Base-by-base conservation (phyloP, 2,113 vertebrate genomes). In the Tauraco erythrolophus region DNA sequence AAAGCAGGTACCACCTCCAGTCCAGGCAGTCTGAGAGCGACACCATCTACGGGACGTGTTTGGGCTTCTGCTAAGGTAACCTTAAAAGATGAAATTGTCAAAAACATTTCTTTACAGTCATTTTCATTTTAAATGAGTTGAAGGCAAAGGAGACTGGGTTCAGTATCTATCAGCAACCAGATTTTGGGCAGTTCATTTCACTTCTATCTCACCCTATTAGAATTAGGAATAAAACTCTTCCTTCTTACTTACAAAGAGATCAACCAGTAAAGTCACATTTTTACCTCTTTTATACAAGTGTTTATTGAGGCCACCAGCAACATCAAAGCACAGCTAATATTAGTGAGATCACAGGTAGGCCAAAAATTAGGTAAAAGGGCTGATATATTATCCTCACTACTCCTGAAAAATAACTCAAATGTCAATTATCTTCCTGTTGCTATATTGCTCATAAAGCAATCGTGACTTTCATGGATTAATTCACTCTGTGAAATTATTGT, bases 371-470 rank as follows among this genome's bases (percentile, higher is more conserved):
- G 48, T 71, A 35, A 41, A 68, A 92, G 61, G 81, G 46, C 23
- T 57, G 54, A 68, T 64, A 22, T 23, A 28, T 75, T 88, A 48
- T 82, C 72, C 65, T 79, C 27, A 43, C 27, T 76, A 17, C 35
- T 68, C 43, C 72, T 48, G 51, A 94, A 84, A 87, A 91, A 43
- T 84, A 81, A 91, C 75, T 92, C 23, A 43, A 78, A 68, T 66
- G 60, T 88, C 91, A 95, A 37, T 94, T 96, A 81, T 87, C 69
- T 78, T 84, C 64, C 74, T 86, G 60, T 66, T 88, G 71, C 60
- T 66, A 62, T 79, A 92, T 61, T 57, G 39, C 15, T 91, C 45
- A 79, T 54, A 89, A 94, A 82, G 19, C 57, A 84, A 61, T 71
- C 17, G 37, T 31, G 33, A 84, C 25, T 94, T 92, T 19, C 1